Evolutionary conservation across 30 jellyfish, hydroid and myxozoan species (phyloP).

Genomic region (Hydractinia symbiolongicarpus): DNA sequence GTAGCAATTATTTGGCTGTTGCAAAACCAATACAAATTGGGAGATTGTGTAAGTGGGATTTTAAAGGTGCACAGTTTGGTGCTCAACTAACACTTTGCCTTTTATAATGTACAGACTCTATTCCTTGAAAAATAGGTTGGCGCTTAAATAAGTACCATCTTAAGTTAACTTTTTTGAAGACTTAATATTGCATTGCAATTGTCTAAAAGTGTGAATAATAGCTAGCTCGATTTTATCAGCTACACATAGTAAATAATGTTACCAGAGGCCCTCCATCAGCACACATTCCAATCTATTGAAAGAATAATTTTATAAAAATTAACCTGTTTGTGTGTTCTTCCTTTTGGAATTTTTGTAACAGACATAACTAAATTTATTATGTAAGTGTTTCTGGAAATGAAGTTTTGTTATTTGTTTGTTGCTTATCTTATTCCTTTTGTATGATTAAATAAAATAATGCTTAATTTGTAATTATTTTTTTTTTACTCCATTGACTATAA

Average conservation of each 20-base stretch:
- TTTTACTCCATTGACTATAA: too few species aligned
- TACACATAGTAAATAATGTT: conserved; percentile 13
- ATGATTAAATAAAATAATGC: too few species aligned
- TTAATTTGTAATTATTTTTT: too few species aligned
- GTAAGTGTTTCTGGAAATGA: too few species aligned
- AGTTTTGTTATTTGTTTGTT: too few species aligned
- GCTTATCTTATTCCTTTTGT: too few species aligned
- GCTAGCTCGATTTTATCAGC: conserved; percentile 3
- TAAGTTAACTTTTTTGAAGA: conserved; percentile 10
- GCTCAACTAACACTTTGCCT: neutral
- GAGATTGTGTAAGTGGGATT: neutral
- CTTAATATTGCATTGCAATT: neutral
- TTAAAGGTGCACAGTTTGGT: neutral
- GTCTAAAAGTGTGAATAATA: neutral
- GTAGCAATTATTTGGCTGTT: neutral
- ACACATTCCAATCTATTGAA: neutral
- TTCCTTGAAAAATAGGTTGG: neutral
- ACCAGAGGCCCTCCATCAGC: neutral
- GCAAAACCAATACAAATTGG: neutral
- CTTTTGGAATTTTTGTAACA: too few species aligned
- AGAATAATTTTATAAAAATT: too few species aligned
- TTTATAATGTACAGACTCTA: neutral
- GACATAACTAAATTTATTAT: too few species aligned
- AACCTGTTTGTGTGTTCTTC: too few species aligned
- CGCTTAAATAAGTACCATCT: conserved; percentile 1